Conservation (phyloP, 2,888 invertebrate genomes). For the Muscina levida region DNA sequence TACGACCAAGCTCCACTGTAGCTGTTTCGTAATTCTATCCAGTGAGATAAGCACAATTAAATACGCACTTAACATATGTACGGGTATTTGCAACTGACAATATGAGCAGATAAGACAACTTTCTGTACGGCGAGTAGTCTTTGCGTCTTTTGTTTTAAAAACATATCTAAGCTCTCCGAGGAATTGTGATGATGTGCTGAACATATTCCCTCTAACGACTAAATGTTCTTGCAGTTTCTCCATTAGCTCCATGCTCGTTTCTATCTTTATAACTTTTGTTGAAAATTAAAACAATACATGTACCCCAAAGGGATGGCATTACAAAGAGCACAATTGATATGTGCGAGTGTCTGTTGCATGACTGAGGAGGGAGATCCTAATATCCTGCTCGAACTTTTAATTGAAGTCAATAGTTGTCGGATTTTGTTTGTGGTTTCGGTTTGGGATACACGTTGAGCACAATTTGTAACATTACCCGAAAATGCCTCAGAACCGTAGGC, state of each 20-base stretch:
- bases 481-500: not conserved
- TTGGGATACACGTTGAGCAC: not conserved
- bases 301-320: constrained; percentile 2
- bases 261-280: not conserved
- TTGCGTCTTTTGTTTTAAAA: too few species aligned
- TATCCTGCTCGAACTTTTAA: constrained; percentile 18
- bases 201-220: not conserved
- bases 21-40: too few species aligned
- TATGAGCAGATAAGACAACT: too few species aligned
- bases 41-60: too few species aligned
- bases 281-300: constrained; percentile 18
- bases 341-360: not conserved
- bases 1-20: too few species aligned
- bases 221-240: not conserved
- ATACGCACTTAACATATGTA: too few species aligned
- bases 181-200: too few species aligned
- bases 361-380: not conserved
- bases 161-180: too few species aligned
- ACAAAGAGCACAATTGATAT: not conserved
- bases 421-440: constrained; percentile 28
- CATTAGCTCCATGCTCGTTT: constrained; percentile 2
- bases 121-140: too few species aligned
- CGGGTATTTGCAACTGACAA: too few species aligned
- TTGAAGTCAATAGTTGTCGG: constrained; percentile 39
- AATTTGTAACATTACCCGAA: constrained; percentile 12